These are phyloP conservation scores for Saturnia pavonia DNA, from an alignment of 2,888 invertebrate species.

Conservation along the genomic window DNA sequence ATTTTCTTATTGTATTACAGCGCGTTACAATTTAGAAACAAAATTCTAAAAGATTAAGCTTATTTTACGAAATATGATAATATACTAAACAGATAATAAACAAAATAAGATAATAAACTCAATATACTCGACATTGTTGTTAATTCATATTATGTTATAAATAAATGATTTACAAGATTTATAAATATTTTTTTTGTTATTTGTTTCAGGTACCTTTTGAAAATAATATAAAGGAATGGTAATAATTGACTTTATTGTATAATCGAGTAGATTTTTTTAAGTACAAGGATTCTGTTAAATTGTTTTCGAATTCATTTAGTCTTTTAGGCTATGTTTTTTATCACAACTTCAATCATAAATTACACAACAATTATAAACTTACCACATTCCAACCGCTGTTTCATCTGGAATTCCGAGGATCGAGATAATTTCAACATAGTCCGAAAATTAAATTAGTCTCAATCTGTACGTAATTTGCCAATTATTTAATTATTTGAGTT, in stretches of 20 bases:
- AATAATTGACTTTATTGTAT: neutral
- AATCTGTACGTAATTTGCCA: conserved; percentile 4
- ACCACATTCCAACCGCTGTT: conserved; percentile 1
- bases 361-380: conserved; percentile 1
- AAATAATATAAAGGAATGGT: neutral
- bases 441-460: neutral
- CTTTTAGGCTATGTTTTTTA: neutral
- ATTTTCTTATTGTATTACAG: neutral
- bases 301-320: neutral
- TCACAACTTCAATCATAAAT: neutral
- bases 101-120: no score
- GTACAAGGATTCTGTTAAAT: neutral
- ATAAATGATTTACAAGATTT: neutral
- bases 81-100: no score
- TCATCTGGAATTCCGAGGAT: neutral
- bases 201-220: conserved; percentile 1
- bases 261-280: neutral
- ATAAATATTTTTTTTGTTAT: neutral
- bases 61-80: no score
- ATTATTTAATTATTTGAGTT: conserved; percentile 1
- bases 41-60: no score
- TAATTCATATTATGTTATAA: no score
- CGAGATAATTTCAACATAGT: neutral
- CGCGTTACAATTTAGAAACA: no score
- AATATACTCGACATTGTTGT: no score